These are phyloP conservation scores for Atractosteus spatula DNA, from an alignment of 2,113 vertebrate genomes.

Conservation along the genomic window DNA sequence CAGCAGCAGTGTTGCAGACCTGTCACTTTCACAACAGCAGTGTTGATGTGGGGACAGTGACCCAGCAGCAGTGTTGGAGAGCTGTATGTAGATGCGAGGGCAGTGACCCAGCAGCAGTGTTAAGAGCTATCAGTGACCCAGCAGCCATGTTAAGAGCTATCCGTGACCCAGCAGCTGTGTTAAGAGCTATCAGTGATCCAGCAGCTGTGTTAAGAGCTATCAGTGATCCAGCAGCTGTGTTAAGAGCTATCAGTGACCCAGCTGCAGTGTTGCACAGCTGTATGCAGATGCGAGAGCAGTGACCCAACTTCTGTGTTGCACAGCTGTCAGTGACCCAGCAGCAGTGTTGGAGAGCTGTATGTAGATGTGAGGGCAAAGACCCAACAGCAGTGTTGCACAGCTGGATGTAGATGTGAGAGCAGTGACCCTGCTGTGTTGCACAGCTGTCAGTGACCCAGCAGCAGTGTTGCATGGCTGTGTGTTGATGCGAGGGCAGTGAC, in stretches of 20 bases:
- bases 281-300: not conserved
- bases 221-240: no score
- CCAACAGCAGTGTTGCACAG: not conserved
- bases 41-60: not conserved
- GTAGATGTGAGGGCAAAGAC: not conserved
- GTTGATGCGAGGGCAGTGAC: not conserved
- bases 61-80: not conserved
- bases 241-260: no score
- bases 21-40: conserved; percentile 8
- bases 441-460: not conserved
- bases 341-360: not conserved
- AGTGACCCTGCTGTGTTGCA: not conserved
- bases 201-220: no score
- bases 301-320: not conserved
- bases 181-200: no score
- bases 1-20: not conserved
- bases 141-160: conserved; percentile 8
- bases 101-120: conserved; percentile 8
- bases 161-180: conserved; percentile 13
- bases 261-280: no score
- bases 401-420: not conserved
- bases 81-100: not conserved
- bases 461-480: not conserved
- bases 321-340: conserved; percentile 9
- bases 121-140: not conserved